Evolutionary conservation across 2,888 invertebrate species (phyloP).

Genomic region (Stenodema calcarata): DNA sequence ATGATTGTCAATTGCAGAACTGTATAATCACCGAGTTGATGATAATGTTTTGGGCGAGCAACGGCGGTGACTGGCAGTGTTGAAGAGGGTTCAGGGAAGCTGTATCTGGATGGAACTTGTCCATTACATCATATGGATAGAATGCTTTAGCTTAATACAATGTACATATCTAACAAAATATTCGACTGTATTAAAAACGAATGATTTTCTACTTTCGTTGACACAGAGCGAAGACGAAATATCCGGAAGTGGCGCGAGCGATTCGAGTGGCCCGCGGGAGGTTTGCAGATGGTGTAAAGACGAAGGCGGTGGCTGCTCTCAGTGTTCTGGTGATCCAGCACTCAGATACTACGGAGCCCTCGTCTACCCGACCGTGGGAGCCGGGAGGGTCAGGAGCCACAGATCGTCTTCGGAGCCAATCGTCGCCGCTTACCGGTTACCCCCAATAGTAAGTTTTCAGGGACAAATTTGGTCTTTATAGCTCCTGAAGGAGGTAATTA

Average conservation of each 20-base stretch:
- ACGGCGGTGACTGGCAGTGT: no score
- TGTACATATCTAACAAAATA: no score
- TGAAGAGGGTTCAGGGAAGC: no score
- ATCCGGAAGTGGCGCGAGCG: not conserved
- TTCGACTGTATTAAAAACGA: not conserved
- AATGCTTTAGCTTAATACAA: no score
- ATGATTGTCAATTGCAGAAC: no score
- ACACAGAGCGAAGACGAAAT: conserved; percentile 51
- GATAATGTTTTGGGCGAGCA: no score
- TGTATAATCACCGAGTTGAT: no score
- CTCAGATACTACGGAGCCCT: conserved; percentile 55
- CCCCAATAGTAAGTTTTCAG: conserved; percentile 58
- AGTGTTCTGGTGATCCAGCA: conserved; percentile 55
- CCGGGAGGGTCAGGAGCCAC: conserved; percentile 50
- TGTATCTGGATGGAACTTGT: no score
- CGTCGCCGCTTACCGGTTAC: conserved; percentile 60
- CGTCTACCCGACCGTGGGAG: conserved; percentile 52
- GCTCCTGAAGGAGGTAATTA: no score
- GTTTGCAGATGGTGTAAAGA: conserved; percentile 55
- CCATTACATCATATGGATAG: no score
- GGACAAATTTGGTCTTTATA: no score
- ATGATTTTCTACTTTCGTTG: not conserved
- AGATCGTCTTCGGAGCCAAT: conserved; percentile 59
- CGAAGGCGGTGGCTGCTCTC: conserved; percentile 52
- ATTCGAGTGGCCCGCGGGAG: not conserved